phyloP scores from a whole-genome alignment of 2,888 invertebrate genomes.

The Eumacrocentrus americanus region DNA sequence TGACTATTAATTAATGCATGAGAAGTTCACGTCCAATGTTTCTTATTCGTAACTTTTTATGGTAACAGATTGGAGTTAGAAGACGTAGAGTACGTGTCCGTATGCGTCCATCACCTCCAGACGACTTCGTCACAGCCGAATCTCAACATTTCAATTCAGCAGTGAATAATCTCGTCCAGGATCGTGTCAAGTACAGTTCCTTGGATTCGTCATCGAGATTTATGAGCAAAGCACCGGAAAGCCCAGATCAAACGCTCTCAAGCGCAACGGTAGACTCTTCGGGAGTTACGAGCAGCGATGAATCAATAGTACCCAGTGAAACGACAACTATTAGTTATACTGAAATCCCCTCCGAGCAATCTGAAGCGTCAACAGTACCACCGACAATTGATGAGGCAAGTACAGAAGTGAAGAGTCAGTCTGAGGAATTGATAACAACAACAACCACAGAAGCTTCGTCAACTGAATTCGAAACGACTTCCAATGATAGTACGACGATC shows the following conservation, averaged over 20 bases:
- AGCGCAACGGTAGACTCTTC: conserved; percentile 11
- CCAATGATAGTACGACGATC: conserved; percentile 20
- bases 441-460: conserved; percentile 42
- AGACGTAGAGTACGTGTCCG: conserved; percentile 79
- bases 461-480: conserved; percentile 57
- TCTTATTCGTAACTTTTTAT: background rate
- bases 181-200: conserved; percentile 37
- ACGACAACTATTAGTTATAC: conserved; percentile 30
- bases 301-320: conserved; percentile 37
- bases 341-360: conserved; percentile 10
- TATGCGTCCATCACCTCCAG: conserved; percentile 70
- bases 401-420: conserved; percentile 10
- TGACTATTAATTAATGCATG: no score
- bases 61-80: conserved; percentile 49
- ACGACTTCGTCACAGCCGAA: conserved; percentile 79
- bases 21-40: no score
- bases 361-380: background rate
- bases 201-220: conserved; percentile 18
- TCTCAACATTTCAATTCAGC: conserved; percentile 73
- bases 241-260: conserved; percentile 29
- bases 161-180: conserved; percentile 48
- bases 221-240: conserved; percentile 27
- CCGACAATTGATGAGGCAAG: conserved; percentile 37
- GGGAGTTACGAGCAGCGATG: conserved; percentile 29
- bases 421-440: conserved; percentile 47